Percentiles rank a stretch among this genome's conserved stretches.
These are phyloP conservation scores for Girardia tigrina DNA, from an alignment of 2,888 invertebrate genomes.

Conservation along the genomic window DNA sequence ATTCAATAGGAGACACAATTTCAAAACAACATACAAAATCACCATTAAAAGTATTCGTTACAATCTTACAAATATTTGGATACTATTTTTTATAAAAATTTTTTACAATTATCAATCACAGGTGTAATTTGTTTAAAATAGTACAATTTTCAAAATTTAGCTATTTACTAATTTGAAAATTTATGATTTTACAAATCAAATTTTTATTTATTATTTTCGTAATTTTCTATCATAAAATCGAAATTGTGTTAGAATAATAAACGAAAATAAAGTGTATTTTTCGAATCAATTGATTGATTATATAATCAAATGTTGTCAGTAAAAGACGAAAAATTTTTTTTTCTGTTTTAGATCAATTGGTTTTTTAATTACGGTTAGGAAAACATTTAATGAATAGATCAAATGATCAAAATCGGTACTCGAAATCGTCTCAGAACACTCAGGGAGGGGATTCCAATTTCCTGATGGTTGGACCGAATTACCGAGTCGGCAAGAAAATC, in stretches of 20 bases:
- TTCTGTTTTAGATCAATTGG: too few species aligned
- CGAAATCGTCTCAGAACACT: not conserved
- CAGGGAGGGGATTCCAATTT: conserved; percentile 46
- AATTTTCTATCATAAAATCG: not conserved
- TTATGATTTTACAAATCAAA: not conserved
- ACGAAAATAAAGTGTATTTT: too few species aligned
- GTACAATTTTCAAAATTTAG: not conserved
- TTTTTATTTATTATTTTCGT: not conserved
- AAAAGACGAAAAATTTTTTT: not conserved
- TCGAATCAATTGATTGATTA: too few species aligned
- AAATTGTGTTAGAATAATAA: too few species aligned
- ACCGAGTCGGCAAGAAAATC: conserved; percentile 98
- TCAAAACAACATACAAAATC: too few species aligned
- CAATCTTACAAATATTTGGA: too few species aligned
- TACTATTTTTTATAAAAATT: too few species aligned
- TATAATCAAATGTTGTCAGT: too few species aligned
- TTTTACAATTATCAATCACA: too few species aligned
- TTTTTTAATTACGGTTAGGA: not conserved
- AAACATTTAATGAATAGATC: not conserved
- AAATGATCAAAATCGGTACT: not conserved
- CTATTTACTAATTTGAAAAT: conserved; percentile 17
- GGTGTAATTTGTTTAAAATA: not conserved
- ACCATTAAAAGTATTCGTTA: too few species aligned
- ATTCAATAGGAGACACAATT: too few species aligned
- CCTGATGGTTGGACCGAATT: conserved; percentile 98